Evolutionary conservation across 2,888 invertebrate species (phyloP).

Genomic region (Unio delphinus): DNA sequence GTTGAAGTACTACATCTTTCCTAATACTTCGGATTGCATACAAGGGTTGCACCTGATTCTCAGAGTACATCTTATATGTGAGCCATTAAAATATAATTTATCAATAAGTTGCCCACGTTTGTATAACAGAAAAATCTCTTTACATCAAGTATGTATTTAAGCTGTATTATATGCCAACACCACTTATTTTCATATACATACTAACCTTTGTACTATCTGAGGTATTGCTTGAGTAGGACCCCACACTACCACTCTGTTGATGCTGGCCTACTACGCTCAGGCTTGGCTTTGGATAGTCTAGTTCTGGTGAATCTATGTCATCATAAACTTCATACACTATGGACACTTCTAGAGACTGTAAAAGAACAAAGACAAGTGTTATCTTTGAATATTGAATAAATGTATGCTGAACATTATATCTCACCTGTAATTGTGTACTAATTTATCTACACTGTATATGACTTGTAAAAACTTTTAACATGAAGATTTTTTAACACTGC

Average conservation of each 20-base stretch:
- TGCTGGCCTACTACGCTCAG: conserved; percentile 69
- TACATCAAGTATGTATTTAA: neutral
- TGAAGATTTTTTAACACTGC: too few relatives aligned
- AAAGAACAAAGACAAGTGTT: conserved; percentile 33
- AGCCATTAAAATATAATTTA: too few relatives aligned
- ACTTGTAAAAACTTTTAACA: too few relatives aligned
- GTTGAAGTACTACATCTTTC: too few relatives aligned
- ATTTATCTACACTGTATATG: neutral
- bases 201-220: conserved; percentile 64
- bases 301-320: conserved; percentile 78
- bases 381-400: neutral
- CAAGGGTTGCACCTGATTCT: too few relatives aligned
- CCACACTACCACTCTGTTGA: conserved; percentile 67
- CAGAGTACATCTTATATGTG: too few relatives aligned
- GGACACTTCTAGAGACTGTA: conserved; percentile 88
- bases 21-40: too few relatives aligned
- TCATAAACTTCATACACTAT: conserved; percentile 84
- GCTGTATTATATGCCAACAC: neutral
- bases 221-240: conserved; percentile 71
- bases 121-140: neutral
- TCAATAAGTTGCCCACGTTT: too few relatives aligned
- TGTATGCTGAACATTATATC: neutral
- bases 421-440: neutral
- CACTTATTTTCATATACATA: neutral
- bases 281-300: conserved; percentile 78